Percentiles rank a stretch among this genome's conserved stretches.
phyloP scores from a whole-genome alignment of 2,797 vertebrate genomes.

The Pipistrellus pygmaeus region DNA sequence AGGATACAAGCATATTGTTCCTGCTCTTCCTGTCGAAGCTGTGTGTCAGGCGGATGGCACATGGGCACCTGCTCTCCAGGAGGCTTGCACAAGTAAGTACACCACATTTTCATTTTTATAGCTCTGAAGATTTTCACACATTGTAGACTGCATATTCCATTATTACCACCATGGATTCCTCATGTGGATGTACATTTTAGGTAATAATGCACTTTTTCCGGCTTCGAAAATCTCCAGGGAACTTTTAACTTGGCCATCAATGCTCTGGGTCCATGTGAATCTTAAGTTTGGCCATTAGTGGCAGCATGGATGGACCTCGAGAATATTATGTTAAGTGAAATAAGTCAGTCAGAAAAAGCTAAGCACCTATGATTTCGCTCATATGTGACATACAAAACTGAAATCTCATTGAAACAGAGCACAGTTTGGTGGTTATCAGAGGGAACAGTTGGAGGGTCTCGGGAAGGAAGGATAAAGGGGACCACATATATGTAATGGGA shows the following conservation, averaged over 20 bases:
- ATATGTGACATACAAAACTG: not conserved
- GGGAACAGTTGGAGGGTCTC: not conserved
- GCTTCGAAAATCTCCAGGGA: slow-evolving; percentile 27
- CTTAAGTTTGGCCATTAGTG: not conserved
- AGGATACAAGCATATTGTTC: rapidly evolving
- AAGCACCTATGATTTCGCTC: not conserved
- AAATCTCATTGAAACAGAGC: not conserved
- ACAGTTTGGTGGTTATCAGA: not conserved
- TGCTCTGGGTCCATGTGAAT: not conserved
- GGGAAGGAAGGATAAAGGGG: not conserved
- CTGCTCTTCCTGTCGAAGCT: rapidly evolving
- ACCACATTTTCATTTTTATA: not conserved
- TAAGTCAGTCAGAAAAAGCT: not conserved
- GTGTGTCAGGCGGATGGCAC: not conserved
- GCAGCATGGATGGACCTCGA: not conserved
- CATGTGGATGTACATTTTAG: slow-evolving; percentile 1
- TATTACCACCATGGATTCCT: not conserved
- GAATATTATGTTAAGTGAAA: not conserved
- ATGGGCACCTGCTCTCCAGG: slow-evolving; percentile 21
- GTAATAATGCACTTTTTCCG: not conserved
- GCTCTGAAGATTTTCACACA: slow-evolving; percentile 28
- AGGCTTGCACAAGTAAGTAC: slow-evolving; percentile 68
- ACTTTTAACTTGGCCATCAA: not conserved
- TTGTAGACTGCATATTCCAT: not conserved
- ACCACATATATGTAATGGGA: not conserved